Percentiles rank a stretch among this genome's conserved stretches.
Evolutionary conservation across 2,113 vertebrate genomes (phyloP).

Genomic region (Pelecanus crispus): DNA sequence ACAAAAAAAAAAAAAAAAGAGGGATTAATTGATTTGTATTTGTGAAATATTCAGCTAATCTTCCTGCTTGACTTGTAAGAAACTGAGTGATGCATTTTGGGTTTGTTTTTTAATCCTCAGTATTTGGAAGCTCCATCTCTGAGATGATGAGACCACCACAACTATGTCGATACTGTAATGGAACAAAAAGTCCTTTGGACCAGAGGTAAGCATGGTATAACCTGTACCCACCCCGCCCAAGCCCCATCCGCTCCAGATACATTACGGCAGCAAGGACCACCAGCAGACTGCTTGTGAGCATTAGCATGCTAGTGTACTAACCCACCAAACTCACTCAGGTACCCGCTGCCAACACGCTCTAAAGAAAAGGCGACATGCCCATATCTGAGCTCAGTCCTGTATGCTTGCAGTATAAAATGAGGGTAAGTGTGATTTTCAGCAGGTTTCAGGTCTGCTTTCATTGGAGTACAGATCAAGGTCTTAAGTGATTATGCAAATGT

Average conservation of each 20-base stretch:
- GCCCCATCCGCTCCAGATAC: neutral
- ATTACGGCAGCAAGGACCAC: neutral
- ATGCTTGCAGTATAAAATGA: neutral
- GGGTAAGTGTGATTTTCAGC: neutral
- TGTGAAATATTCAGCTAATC: neutral
- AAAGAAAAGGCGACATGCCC: neutral
- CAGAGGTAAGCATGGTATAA: neutral
- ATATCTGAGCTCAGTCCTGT: neutral
- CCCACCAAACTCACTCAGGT: neutral
- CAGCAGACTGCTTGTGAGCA: neutral
- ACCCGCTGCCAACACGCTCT: neutral
- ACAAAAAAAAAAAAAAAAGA: neutral
- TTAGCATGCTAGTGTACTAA: neutral
- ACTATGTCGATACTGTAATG: neutral
- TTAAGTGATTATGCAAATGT: slow-evolving; percentile 20
- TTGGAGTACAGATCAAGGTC: neutral
- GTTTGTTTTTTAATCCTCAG: neutral
- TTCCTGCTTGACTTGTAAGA: neutral
- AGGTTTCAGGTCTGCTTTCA: neutral
- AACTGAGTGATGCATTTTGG: neutral
- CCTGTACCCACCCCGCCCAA: neutral
- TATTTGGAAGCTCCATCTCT: neutral
- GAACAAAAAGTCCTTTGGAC: neutral
- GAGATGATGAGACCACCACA: neutral
- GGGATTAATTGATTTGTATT: neutral